phyloP scores from a whole-genome alignment of 2,888 invertebrate species.

The Choristoneura rosaceana region DNA sequence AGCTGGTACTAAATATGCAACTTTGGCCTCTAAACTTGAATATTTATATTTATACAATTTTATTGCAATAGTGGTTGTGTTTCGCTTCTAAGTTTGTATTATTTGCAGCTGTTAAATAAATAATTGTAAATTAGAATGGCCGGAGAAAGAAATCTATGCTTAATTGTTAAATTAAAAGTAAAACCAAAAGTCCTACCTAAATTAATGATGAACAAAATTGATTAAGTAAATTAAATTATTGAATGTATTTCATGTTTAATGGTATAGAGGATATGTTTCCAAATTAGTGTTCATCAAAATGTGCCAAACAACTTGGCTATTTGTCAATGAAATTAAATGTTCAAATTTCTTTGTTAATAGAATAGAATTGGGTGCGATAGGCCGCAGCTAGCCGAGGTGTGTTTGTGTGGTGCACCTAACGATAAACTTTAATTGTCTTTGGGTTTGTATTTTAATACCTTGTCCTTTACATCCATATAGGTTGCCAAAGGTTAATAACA shows the following conservation, averaged over 20 bases:
- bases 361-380: conserved; percentile 4
- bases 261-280: conserved; percentile 41
- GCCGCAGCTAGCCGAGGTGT: neutral
- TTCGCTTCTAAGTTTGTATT: conserved; percentile 31
- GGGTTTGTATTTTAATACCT: neutral
- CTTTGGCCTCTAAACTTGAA: conserved; percentile 30
- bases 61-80: conserved; percentile 32
- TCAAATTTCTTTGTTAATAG: conserved; percentile 28
- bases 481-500: neutral
- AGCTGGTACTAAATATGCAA: conserved; percentile 37
- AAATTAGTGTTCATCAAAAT: conserved; percentile 68
- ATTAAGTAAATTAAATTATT: conserved; percentile 1
- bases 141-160: conserved; percentile 7
- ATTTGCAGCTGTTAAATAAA: conserved; percentile 21
- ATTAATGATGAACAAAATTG: conserved; percentile 18
- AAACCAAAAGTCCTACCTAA: neutral
- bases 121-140: neutral
- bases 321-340: conserved; percentile 38
- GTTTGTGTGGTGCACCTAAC: neutral
- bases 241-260: conserved; percentile 32
- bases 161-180: neutral
- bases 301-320: conserved; percentile 73
- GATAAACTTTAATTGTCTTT: neutral
- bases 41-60: conserved; percentile 30
- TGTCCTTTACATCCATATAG: neutral